Base-by-base conservation (phyloP, 2,113 vertebrate species). In the Sinocyclocheilus anshuiensis region DNA sequence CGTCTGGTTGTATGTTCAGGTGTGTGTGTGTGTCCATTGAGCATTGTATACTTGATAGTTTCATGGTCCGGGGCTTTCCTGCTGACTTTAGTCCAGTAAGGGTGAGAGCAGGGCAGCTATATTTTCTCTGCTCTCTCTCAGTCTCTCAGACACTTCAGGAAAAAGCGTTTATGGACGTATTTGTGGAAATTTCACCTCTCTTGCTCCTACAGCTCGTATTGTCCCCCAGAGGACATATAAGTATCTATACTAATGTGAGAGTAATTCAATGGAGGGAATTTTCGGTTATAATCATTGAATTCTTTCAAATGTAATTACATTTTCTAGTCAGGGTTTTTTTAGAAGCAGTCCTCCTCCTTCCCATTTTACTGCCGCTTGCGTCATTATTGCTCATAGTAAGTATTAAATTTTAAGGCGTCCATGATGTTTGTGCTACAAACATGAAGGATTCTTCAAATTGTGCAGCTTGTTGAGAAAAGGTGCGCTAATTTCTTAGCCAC, bases 151-250 rank as follows among this genome's bases (percentile, higher is more conserved):
- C 42, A 13, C 36, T 80, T 61, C 76, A 87, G 82, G 81, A 87
- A 87, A 71, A 67, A 63, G 82, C 26, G 36, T 53, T 87, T 76
- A 87, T 26, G 69, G 86, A 72, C 29, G 2, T 83, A 72, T 72
- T 83, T 39, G 81, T 4, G 20, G 65, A 83, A 83, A 83, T 80
- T 20, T 84, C 48, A 53, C 57, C 63, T 83, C 81, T 78, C 36
- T 78, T 67, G 75, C 63, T 69, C 65, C 16, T n/a, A 61, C 63
- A 53, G 42, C 69, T 86, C 12, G 50, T 61, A 61, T 71, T 71
- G 22, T 11, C 50, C 65, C 74, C 65, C n/a, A 48, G 83, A 61
- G 81, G 65, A 72, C 13, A 16, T 50, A 53, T 72, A 79, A 42
- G 33, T 63, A 26, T 74, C 22, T 72, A 74, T 26, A 33, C 4